Percentiles rank a stretch among this genome's conserved stretches.
phyloP scores from a whole-genome alignment of 2,113 vertebrate species.

The Antechinus flavipes region DNA sequence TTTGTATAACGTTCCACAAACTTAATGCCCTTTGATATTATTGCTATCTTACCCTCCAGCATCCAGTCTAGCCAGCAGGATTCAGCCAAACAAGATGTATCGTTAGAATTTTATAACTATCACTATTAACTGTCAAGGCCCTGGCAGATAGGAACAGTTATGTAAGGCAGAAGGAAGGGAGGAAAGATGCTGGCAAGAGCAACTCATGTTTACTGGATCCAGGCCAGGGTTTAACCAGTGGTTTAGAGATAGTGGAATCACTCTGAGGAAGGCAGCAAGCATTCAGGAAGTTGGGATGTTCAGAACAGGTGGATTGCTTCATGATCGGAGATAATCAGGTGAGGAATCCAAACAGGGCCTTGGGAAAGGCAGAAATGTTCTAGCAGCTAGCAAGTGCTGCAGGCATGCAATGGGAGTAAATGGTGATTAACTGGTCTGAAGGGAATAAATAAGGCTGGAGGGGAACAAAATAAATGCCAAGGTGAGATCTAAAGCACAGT shows the following conservation, averaged over 20 bases:
- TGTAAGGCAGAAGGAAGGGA: not conserved
- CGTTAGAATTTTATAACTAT: not conserved
- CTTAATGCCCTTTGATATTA: not conserved
- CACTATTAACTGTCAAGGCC: not conserved
- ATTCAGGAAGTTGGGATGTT: not conserved
- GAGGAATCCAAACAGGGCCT: not conserved
- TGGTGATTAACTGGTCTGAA: not conserved
- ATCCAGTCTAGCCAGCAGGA: not conserved
- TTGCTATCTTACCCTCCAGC: not conserved
- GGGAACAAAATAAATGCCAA: not conserved
- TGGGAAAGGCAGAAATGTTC: not conserved
- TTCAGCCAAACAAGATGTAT: not conserved
- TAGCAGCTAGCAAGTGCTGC: not conserved
- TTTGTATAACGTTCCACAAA: not conserved
- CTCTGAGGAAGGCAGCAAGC: not conserved
- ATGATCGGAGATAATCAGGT: not conserved
- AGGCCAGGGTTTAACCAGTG: not conserved
- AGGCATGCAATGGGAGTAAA: not conserved
- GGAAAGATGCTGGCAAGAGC: not conserved
- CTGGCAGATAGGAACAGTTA: not conserved
- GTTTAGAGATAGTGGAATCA: not conserved
- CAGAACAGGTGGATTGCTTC: not conserved
- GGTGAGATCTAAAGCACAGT: not conserved
- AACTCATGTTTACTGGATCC: not conserved
- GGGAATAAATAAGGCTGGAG: not conserved